phyloP scores from a whole-genome alignment of 2,113 vertebrate species.

The Cynopterus brachyotis region DNA sequence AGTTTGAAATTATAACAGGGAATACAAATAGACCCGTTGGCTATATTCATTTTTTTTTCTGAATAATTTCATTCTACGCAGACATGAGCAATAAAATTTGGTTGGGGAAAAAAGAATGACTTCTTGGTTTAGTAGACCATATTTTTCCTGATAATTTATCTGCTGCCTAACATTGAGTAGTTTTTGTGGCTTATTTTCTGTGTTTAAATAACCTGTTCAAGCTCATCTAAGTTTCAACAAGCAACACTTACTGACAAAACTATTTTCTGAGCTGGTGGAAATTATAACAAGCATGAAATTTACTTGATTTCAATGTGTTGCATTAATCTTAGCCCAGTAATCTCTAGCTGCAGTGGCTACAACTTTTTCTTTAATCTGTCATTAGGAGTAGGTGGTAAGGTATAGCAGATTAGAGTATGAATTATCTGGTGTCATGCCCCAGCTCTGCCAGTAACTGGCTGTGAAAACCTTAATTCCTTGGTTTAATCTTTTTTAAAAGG shows the following conservation, averaged over 20 bases:
- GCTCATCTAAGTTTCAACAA: neutral
- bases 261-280: neutral
- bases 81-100: neutral
- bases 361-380: neutral
- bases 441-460: neutral
- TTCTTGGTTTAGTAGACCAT: neutral
- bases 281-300: neutral
- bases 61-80: neutral
- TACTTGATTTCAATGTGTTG: neutral
- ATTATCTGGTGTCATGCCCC: neutral
- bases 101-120: neutral
- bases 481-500: neutral
- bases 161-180: neutral
- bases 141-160: neutral
- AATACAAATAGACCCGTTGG: constrained; percentile 30
- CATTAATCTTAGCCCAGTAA: neutral
- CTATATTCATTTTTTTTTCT: neutral
- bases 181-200: neutral
- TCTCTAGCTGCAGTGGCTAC: neutral
- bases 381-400: neutral
- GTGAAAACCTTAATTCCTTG: constrained; percentile 8
- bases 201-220: constrained; percentile 26
- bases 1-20: constrained; percentile 47
- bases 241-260: neutral
- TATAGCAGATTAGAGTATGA: neutral